phyloP scores from a whole-genome alignment of 2,888 invertebrate species.

The Limenitis camilla region DNA sequence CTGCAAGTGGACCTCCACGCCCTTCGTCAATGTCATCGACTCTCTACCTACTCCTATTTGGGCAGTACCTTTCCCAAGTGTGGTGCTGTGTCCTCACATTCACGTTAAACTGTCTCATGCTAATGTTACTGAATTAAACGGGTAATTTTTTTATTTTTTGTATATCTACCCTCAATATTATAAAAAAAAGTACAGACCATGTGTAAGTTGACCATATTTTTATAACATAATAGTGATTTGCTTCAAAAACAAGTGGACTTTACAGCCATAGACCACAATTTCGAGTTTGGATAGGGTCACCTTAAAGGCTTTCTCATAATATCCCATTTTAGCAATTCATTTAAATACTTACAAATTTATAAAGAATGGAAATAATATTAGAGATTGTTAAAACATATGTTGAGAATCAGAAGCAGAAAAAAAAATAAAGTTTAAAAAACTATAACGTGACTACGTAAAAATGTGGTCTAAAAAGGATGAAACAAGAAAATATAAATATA shows the following conservation, averaged over 20 bases:
- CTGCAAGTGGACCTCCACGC: constrained; percentile 58
- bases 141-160: constrained; percentile 38
- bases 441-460: no score
- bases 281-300: background rate
- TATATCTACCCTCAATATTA: background rate
- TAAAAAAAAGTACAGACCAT: no score
- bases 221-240: no score
- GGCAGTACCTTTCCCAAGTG: constrained; percentile 66
- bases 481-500: no score
- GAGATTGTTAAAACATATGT: no score
- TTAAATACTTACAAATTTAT: no score
- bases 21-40: constrained; percentile 67
- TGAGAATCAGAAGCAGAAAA: no score
- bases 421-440: no score
- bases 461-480: no score
- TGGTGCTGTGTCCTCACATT: constrained; percentile 62
- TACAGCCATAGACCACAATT: no score
- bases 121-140: constrained; percentile 46
- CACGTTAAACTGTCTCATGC: constrained; percentile 52
- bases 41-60: constrained; percentile 62
- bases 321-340: background rate
- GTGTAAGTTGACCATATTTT: background rate
- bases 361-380: no score
- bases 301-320: background rate
- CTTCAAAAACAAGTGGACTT: no score